A percentile compares a stretch with the other conserved stretches of the same genome.
These are phyloP conservation scores for Drosophila falleni DNA, from an alignment of 2,888 invertebrate genomes.

Conservation along the genomic window DNA sequence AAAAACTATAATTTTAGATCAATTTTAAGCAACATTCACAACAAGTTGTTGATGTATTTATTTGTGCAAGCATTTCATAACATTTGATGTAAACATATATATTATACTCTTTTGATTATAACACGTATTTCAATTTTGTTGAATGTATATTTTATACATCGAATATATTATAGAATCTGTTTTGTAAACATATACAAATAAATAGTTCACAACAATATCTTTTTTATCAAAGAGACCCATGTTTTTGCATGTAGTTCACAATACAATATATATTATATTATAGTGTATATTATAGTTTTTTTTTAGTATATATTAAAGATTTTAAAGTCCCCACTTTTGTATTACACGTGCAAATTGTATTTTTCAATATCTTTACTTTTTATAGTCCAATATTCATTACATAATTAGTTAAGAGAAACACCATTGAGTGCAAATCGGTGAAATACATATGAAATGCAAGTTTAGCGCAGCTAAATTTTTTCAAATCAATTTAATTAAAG, in stretches of 20 bases:
- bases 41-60: background rate
- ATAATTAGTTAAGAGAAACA: background rate
- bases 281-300: too few species aligned
- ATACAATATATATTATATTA: too few species aligned
- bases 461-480: conserved; percentile 9
- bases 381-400: background rate
- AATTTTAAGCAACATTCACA: background rate
- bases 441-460: background rate
- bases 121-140: background rate
- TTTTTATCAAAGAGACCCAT: background rate
- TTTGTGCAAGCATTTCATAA: background rate
- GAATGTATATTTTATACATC: background rate
- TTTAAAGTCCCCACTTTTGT: background rate
- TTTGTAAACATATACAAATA: background rate
- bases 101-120: background rate
- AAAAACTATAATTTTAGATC: too few species aligned
- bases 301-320: too few species aligned
- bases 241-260: background rate
- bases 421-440: background rate
- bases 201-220: background rate
- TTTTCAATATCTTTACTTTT: background rate
- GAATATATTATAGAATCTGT: background rate
- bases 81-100: background rate
- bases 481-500: background rate
- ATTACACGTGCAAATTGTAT: background rate